Evolutionary conservation across 2,888 invertebrate species (phyloP).

Genomic region (Axea sp.): DNA sequence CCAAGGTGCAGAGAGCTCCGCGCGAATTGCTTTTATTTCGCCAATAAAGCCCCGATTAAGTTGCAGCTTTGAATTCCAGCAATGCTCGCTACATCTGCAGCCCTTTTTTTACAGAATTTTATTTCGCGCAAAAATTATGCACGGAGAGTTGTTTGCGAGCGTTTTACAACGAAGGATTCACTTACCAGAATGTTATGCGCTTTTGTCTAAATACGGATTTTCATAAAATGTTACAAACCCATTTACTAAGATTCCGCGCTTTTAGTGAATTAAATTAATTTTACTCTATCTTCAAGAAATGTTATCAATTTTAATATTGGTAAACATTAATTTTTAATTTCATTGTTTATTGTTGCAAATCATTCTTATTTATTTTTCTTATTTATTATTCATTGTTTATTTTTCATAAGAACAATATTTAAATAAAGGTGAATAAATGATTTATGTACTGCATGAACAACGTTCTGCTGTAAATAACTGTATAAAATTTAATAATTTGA

Average conservation of each 20-base stretch:
- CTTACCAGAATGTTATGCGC: background rate
- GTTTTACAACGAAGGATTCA: slow-evolving; percentile 29
- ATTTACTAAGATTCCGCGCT: slow-evolving; percentile 23
- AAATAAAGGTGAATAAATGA: no score
- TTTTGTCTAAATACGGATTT: slow-evolving; percentile 42
- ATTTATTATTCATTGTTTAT: no score
- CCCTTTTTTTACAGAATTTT: slow-evolving; percentile 33
- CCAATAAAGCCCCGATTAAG: slow-evolving; percentile 60
- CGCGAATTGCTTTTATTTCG: slow-evolving; percentile 57
- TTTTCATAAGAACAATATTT: no score
- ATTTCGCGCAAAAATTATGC: slow-evolving; percentile 50
- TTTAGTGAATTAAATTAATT: slow-evolving; percentile 33
- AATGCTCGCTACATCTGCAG: slow-evolving; percentile 27
- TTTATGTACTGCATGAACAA: no score
- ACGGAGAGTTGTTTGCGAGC: slow-evolving; percentile 25
- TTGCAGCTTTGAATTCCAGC: slow-evolving; percentile 52
- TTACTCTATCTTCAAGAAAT: no score
- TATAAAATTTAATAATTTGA: no score
- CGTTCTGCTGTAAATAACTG: no score
- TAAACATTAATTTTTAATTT: no score
- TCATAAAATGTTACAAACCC: slow-evolving; percentile 34
- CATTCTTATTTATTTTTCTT: no score
- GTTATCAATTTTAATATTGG: slow-evolving; percentile 8
- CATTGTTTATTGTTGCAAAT: no score
- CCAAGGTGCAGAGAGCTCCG: slow-evolving; percentile 38